Evolutionary conservation across 2,888 invertebrate species (phyloP).

Genomic region (Azorinus chamasolen): DNA sequence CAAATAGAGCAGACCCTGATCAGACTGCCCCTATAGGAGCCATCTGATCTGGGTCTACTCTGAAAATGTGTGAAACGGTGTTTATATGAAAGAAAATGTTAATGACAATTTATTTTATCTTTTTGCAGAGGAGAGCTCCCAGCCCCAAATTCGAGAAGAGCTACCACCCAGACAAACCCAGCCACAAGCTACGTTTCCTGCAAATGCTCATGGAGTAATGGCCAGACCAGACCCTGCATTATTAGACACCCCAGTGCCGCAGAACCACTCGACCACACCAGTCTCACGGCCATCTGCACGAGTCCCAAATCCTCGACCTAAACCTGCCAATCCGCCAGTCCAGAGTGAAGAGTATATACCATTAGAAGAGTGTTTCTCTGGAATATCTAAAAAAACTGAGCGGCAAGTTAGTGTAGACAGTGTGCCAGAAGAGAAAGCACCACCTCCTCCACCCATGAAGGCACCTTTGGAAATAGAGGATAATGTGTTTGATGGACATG

Average conservation of each 20-base stretch:
- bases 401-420: constrained; percentile 78
- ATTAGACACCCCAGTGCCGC: constrained; percentile 18
- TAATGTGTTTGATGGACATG: constrained; percentile 56
- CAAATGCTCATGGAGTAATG: constrained; percentile 42
- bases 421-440: constrained; percentile 81
- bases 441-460: constrained; percentile 75
- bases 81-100: no score
- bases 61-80: no score
- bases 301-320: constrained; percentile 40
- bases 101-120: no score
- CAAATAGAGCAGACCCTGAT: no score
- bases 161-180: constrained; percentile 26
- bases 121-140: constrained; percentile 33
- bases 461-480: constrained; percentile 33
- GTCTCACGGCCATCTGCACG: constrained; percentile 8
- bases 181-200: constrained; percentile 24
- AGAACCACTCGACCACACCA: not conserved
- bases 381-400: constrained; percentile 43
- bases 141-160: constrained; percentile 36
- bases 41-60: no score
- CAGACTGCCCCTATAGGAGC: no score
- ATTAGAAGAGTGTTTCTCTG: constrained; percentile 74
- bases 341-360: constrained; percentile 69
- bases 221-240: constrained; percentile 39
- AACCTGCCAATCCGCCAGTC: constrained; percentile 12